Base-by-base conservation (phyloP, 1,140 invertebrate genomes). In the Drosophila novamexicana region DNA sequence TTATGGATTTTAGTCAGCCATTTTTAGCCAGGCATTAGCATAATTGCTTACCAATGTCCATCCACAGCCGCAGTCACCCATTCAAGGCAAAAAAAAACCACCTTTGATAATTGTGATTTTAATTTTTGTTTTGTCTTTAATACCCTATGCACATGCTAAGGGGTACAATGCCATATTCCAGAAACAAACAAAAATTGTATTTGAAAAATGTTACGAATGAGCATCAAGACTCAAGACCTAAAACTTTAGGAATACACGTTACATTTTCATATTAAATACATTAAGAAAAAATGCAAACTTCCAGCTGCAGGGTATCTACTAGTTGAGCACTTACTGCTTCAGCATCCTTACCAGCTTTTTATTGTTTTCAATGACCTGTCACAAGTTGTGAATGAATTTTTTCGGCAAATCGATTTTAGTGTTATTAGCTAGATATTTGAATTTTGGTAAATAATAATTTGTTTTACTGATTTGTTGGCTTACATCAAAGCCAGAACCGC, bases 401-500 rank as follows among this genome's bases (percentile, higher is more conserved):
- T 76, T 53, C 18, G 32, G 42, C 73, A 83, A 88, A 89, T 83
- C 54, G 81, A 72, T 86, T 89, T 64, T 34, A 59, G 56, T 70
- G 78, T 65, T 86, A 75, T 75, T 75, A 64, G 66, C 9, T 34
- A 59, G 7, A 22, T 32, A 73, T 75, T 75, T 52, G 44, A 42
- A 52, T 78, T 82, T 82, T 79, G 79, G 69, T 74, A 66, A 89
- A 79, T 89, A 80, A 50, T 89, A 88, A 88, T 88, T 84, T 89
- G 84, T 88, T 80, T 77, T 80, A 74, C 84, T 75, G 70, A 77
- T 86, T 88, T 81, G 76, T 77, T 68, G 69, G 79, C 84, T 88
- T 88, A 88, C 83, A 88, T 88, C 83, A 88, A 88, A 86, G 77
- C 63, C 64, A 72, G 70, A 86, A 83, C 83, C 83, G 83, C 80